phyloP scores from a whole-genome alignment of 2,113 vertebrate species.

The Sorex araneus region DNA sequence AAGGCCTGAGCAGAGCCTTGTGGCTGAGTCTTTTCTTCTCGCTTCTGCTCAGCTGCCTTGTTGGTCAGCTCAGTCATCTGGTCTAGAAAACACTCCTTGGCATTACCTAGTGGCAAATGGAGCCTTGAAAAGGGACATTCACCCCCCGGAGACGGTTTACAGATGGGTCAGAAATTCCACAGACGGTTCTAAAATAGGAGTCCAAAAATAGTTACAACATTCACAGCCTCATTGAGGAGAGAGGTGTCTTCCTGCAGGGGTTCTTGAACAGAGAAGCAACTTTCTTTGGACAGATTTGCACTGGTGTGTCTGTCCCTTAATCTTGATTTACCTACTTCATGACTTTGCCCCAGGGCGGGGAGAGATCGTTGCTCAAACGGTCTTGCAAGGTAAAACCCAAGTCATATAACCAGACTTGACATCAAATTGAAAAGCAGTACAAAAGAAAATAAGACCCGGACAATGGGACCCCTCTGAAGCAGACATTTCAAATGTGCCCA shows the following conservation, averaged over 20 bases:
- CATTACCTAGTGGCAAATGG: slow-evolving; percentile 43
- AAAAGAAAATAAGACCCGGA: slow-evolving; percentile 67
- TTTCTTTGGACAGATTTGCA: slow-evolving; percentile 64
- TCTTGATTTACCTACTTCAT: neutral
- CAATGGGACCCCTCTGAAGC: slow-evolving; percentile 30
- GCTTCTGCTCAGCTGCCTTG: neutral
- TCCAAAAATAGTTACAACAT: slow-evolving; percentile 67
- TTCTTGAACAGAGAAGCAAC: slow-evolving; percentile 61
- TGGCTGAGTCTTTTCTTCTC: neutral
- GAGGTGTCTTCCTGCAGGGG: slow-evolving; percentile 16
- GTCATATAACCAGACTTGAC: slow-evolving; percentile 61
- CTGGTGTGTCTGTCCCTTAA: neutral
- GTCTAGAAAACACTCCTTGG: neutral
- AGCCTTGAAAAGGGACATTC: slow-evolving; percentile 50
- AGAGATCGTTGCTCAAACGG: slow-evolving; percentile 61
- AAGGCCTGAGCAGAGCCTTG: neutral
- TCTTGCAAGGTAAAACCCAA: slow-evolving; percentile 63
- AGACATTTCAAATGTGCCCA: slow-evolving; percentile 48
- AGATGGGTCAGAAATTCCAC: slow-evolving; percentile 57
- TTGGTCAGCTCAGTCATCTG: neutral
- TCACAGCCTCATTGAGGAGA: slow-evolving; percentile 61
- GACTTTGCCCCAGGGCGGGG: slow-evolving; percentile 57
- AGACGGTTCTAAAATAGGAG: slow-evolving; percentile 42
- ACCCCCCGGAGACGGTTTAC: slow-evolving; percentile 6
- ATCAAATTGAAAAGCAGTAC: slow-evolving; percentile 53